Evolutionary conservation across 2,888 invertebrate species (phyloP), one percentile per base, ranked within the genome.

Genomic region (Drosophila mercatorum): DNA sequence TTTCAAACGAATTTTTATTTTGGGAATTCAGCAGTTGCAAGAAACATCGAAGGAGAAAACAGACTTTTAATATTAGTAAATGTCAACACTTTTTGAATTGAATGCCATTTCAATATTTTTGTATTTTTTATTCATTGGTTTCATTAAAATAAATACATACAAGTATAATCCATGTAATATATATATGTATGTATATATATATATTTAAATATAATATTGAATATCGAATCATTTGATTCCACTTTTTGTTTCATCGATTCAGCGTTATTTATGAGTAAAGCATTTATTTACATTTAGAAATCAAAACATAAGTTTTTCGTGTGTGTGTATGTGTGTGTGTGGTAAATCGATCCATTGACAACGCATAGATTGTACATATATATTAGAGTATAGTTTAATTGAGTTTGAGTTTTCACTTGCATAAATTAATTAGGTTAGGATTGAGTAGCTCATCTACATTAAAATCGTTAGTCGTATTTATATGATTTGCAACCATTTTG

Each of bases 51-150:
- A 17, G 38, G 12, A 36, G 36, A 52, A 8, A 46, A 3, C 26
- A 14, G 2, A 22, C 22, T 22, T 22, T 2, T 22, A 22, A 22
- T 22, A 22, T 22, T 22, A 22, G 22, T 22, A 22, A 55, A 41
- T 55, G 17, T 41, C 6, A 57, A 68, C 36, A 47, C 36, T 34
- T 57, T 65, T 31, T 34, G 31, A 72, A 75, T 81, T 78, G 80
- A 81, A 80, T 81, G 87, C 84, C 75, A 66, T 82, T 81, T 80
- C 71, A 80, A 78, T 84, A 81, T 26, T 68, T 78, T 78, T 76
- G 53, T 72, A 72, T 72, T 72, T 68, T 75, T 76, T 68, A 67
- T 65, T 76, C 65, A 67, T 51, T 51, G 53, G 49, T 77, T 73
- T 71, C 64, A 56, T 66, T 78, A 68, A 75, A 79, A 79, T 81